phyloP scores from a whole-genome alignment of 1,140 invertebrate species.

The Pseudomyrmex cubaensis region DNA sequence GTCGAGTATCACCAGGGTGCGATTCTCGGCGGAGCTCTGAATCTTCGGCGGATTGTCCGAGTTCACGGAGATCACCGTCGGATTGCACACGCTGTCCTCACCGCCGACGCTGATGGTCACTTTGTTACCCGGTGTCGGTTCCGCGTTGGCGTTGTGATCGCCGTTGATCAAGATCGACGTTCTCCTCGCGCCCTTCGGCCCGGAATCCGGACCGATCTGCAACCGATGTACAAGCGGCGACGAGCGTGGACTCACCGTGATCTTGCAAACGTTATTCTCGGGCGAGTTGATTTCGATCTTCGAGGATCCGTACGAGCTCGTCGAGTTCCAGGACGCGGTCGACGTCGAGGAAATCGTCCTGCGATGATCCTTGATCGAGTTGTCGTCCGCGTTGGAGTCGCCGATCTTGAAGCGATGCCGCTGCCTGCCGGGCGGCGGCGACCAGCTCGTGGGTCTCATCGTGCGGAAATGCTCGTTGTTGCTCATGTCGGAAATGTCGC shows the following conservation, averaged over 20 bases:
- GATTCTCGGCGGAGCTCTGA: constrained; percentile 78
- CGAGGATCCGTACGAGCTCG: constrained; percentile 69
- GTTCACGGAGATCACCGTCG: constrained; percentile 83
- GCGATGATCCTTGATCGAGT: constrained; percentile 40
- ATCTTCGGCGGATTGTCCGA: constrained; percentile 74
- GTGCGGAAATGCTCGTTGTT: constrained; percentile 76
- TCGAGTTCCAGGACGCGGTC: constrained; percentile 69
- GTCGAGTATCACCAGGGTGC: constrained; percentile 83
- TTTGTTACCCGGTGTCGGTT: constrained; percentile 84
- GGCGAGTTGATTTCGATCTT: constrained; percentile 77
- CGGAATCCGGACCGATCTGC: constrained; percentile 84
- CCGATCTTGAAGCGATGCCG: constrained; percentile 67
- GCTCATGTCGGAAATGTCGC: constrained; percentile 67
- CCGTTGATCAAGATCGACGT: constrained; percentile 92
- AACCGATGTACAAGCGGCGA: constrained; percentile 86
- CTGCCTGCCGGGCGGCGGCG: constrained; percentile 78
- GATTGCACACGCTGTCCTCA: constrained; percentile 82
- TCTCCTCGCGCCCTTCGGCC: constrained; percentile 85
- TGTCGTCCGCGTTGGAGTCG: not conserved
- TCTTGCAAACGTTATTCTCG: constrained; percentile 82
- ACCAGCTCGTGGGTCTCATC: constrained; percentile 83
- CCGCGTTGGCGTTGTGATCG: constrained; percentile 88
- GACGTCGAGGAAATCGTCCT: constrained; percentile 57
- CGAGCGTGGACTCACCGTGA: constrained; percentile 81
- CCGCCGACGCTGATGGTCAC: constrained; percentile 84